Percentiles rank a stretch among this genome's conserved stretches.
These are phyloP conservation scores for Euclidia mi DNA, from an alignment of 2,888 invertebrate species.

Conservation along the genomic window DNA sequence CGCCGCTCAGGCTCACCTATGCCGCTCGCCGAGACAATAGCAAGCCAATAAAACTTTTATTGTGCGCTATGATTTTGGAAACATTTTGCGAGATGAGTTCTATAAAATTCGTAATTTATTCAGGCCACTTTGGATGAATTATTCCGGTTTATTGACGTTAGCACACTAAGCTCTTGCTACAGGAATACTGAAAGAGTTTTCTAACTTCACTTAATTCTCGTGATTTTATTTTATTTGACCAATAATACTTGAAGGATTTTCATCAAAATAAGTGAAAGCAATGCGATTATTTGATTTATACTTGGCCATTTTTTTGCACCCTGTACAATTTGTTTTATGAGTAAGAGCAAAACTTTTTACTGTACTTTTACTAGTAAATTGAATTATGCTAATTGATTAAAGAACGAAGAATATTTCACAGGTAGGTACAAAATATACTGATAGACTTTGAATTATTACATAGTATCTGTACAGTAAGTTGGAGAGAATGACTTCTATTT, in stretches of 20 bases:
- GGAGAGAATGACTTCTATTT: conserved; percentile 15
- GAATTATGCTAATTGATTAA: not conserved
- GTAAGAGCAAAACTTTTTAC: too few relatives aligned
- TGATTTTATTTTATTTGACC: not conserved
- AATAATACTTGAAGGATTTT: not conserved
- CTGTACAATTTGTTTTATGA: too few relatives aligned
- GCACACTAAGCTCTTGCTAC: conserved; percentile 42
- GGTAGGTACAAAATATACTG: not conserved
- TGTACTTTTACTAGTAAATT: too few relatives aligned
- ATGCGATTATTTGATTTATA: too few relatives aligned
- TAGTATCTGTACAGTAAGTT: conserved; percentile 3
- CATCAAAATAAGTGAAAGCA: too few relatives aligned
- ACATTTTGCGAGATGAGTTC: conserved; percentile 84
- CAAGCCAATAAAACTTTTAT: conserved; percentile 86
- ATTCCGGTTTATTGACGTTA: conserved; percentile 65
- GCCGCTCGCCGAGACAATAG: conserved; percentile 71
- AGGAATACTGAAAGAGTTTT: conserved; percentile 12
- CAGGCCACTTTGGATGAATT: conserved; percentile 61
- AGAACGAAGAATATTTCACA: not conserved
- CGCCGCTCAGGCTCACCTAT: conserved; percentile 41
- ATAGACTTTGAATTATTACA: conserved; percentile 4
- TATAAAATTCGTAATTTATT: conserved; percentile 82
- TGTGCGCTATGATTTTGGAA: conserved; percentile 84
- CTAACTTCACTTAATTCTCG: conserved; percentile 1
- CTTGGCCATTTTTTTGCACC: too few relatives aligned